Evolutionary conservation across 2,888 invertebrate species (phyloP).

Genomic region (Phengaris arion): DNA sequence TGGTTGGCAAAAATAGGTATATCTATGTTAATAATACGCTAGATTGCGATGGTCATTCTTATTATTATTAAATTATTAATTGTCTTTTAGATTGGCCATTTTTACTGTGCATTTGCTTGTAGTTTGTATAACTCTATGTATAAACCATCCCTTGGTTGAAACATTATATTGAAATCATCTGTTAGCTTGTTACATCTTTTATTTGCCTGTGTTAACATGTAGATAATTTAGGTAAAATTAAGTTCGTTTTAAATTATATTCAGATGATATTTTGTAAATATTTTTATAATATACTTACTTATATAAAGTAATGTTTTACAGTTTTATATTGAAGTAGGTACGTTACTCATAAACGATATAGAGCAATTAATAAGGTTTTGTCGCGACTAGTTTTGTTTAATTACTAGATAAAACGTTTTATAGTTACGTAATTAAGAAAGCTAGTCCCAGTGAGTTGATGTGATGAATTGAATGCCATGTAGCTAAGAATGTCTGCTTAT

Average conservation of each 20-base stretch:
- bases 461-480: constrained; percentile 74
- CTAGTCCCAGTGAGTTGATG: constrained; percentile 77
- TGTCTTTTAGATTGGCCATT: constrained; percentile 58
- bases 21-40: constrained; percentile 4
- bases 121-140: constrained; percentile 51
- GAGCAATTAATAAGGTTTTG: constrained; percentile 53
- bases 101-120: constrained; percentile 76
- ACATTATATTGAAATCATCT: constrained; percentile 34
- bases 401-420: constrained; percentile 66
- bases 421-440: constrained; percentile 75
- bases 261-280: constrained; percentile 46
- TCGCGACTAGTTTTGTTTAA: constrained; percentile 74
- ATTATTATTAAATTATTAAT: constrained; percentile 61
- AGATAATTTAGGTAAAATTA: constrained; percentile 41
- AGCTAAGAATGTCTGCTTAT: constrained; percentile 52
- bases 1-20: neutral
- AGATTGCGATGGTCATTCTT: constrained; percentile 40
- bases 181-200: constrained; percentile 39
- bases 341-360: constrained; percentile 44
- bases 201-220: constrained; percentile 42
- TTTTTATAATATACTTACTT: constrained; percentile 40
- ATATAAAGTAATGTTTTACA: constrained; percentile 32
- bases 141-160: constrained; percentile 35
- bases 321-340: constrained; percentile 34
- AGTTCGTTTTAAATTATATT: constrained; percentile 42